Conservation (phyloP, 2,113 vertebrate species). For the Dryoscopus gambensis region DNA sequence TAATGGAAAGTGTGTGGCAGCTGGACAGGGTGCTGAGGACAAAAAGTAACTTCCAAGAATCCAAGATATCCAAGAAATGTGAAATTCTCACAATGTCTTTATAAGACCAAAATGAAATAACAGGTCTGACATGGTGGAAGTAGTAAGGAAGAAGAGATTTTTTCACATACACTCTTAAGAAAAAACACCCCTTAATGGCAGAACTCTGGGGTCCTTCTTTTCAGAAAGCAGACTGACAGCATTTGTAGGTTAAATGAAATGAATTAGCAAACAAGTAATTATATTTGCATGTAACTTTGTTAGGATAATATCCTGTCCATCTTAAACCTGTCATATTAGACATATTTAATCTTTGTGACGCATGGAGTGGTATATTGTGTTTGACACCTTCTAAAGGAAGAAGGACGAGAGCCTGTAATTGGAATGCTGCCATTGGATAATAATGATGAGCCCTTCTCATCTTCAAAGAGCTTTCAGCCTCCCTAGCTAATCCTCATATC, state of each 20-base stretch:
- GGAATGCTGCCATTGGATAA: constrained; percentile 28
- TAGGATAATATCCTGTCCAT: constrained; percentile 54
- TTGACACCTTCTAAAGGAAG: constrained; percentile 46
- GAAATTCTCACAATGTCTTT: not conserved
- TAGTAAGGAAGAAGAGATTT: not conserved
- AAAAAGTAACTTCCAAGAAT: not conserved
- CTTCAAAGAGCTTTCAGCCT: constrained; percentile 43
- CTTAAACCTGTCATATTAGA: constrained; percentile 43
- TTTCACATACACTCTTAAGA: not conserved
- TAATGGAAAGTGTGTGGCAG: not conserved
- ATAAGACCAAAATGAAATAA: not conserved
- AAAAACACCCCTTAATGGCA: not conserved
- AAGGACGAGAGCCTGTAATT: constrained; percentile 31
- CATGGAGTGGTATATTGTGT: constrained; percentile 22
- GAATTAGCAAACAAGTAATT: constrained; percentile 59
- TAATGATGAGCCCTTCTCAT: constrained; percentile 18
- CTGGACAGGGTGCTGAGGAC: not conserved
- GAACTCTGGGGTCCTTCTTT: not conserved
- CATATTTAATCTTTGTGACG: constrained; percentile 31
- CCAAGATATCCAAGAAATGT: not conserved
- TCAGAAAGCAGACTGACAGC: not conserved
- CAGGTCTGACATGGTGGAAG: not conserved
- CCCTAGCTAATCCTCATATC: not conserved
- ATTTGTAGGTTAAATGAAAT: constrained; percentile 8
- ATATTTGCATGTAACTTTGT: constrained; percentile 48